Evolutionary conservation across 2,888 invertebrate genomes (phyloP).

Genomic region (Ashinkailepas kermadecensis): DNA sequence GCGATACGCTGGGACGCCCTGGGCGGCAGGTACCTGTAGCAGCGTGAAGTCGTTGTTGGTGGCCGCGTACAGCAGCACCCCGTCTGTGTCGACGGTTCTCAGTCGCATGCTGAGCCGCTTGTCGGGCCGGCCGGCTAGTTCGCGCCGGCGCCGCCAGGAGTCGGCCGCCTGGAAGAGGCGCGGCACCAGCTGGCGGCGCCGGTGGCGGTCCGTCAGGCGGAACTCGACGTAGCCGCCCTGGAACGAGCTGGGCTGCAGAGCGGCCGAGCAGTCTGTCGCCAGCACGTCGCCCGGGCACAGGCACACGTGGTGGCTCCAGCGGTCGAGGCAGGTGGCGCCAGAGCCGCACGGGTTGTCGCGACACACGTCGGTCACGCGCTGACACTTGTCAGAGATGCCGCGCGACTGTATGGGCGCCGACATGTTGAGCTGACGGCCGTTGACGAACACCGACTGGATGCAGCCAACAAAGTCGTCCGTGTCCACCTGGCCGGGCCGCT

Average conservation of each 20-base stretch:
- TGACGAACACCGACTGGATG: conserved; percentile 79
- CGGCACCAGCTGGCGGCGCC: conserved; percentile 76
- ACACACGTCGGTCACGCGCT: conserved; percentile 50
- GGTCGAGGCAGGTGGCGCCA: conserved; percentile 67
- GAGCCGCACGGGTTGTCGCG: conserved; percentile 50
- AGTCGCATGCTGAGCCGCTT: conserved; percentile 73
- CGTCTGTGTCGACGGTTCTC: conserved; percentile 66
- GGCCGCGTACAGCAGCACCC: conserved; percentile 75
- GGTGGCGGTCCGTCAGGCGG: conserved; percentile 64
- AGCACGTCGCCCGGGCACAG: conserved; percentile 47
- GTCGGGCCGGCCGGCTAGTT: conserved; percentile 45
- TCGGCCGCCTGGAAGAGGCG: conserved; percentile 55
- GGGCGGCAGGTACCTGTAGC: conserved; percentile 52
- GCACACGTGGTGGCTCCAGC: conserved; percentile 70
- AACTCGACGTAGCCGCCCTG: conserved; percentile 70
- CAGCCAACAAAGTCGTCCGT: conserved; percentile 92
- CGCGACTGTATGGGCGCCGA: conserved; percentile 65
- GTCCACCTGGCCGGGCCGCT: conserved; percentile 80
- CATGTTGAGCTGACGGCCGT: conserved; percentile 73
- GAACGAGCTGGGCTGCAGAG: conserved; percentile 70
- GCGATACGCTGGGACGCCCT: too few relatives aligned
- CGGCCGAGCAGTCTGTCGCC: conserved; percentile 66
- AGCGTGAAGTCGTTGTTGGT: conserved; percentile 80
- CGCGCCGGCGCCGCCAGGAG: conserved; percentile 26
- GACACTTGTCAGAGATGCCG: conserved; percentile 67